These are phyloP conservation scores for Macrosoma leucophasiata DNA, from an alignment of 2,888 invertebrate species.

Conservation along the genomic window DNA sequence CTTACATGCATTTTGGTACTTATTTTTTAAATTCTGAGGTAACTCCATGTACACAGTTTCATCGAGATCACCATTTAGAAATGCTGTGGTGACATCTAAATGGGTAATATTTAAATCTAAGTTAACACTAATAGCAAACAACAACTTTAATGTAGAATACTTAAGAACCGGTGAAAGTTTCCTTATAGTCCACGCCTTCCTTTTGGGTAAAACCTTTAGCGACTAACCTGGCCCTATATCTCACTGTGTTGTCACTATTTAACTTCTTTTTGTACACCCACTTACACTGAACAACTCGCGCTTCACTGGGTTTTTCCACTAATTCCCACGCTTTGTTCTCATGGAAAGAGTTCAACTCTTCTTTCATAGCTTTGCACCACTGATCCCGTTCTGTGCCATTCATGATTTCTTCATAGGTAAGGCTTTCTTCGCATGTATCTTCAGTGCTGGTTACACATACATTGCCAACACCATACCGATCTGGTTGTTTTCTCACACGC, in stretches of 20 bases:
- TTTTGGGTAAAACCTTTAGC: slow-evolving; percentile 21
- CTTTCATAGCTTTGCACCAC: slow-evolving; percentile 20
- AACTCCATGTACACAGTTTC: too few relatives aligned
- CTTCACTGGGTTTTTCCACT: slow-evolving; percentile 14
- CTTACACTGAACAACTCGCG: slow-evolving; percentile 20
- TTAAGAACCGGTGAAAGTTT: slow-evolving; percentile 20
- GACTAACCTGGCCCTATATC: slow-evolving; percentile 16
- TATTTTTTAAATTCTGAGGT: too few relatives aligned
- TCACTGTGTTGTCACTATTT: slow-evolving; percentile 13
- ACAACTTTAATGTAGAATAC: slow-evolving; percentile 16
- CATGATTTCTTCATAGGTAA: too few relatives aligned
- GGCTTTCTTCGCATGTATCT: too few relatives aligned
- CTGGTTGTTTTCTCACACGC: too few relatives aligned
- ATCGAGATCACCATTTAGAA: too few relatives aligned
- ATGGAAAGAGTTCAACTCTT: slow-evolving; percentile 22
- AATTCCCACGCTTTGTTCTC: slow-evolving; percentile 27
- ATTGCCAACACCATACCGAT: too few relatives aligned
- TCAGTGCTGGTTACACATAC: too few relatives aligned
- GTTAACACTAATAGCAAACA: slow-evolving; percentile 17
- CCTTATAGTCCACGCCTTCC: slow-evolving; percentile 15
- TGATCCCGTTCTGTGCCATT: slow-evolving; percentile 19
- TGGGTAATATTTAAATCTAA: slow-evolving; percentile 19
- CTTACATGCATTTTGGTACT: too few relatives aligned
- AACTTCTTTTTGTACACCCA: slow-evolving; percentile 24
- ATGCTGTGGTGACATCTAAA: slow-evolving; percentile 22